Base-by-base conservation (phyloP, 2,113 vertebrate genomes). In the Lasiurus borealis region DNA sequence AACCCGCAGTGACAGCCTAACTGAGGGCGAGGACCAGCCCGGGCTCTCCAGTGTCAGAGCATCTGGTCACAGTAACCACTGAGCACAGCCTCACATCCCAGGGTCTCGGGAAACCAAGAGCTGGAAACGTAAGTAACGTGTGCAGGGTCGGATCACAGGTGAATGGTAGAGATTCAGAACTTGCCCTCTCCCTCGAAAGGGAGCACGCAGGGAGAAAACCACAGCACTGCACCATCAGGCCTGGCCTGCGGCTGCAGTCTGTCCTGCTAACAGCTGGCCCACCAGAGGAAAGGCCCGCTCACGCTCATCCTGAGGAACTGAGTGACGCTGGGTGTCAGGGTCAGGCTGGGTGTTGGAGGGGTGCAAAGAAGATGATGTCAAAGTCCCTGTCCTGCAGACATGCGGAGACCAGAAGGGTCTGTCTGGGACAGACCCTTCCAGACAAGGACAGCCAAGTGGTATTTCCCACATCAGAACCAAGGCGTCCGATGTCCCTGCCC, bases 281-380 rank as follows among this genome's bases (percentile, higher is more conserved):
- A 14, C 36, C 9, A 27, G 40, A 89, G 62, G 11, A 19, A 31
- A 27, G 46, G 40, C n/a, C 27, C 0, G 1, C 36, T 48, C 27
- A 34, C 0, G 5, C 21, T 48, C 8, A 6, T 0, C 29, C 23
- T 25, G 19, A 21, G 1, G 8, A 1, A 6, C 12, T 1, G 3
- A n/a, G 34, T 19, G 52, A 54, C 0, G 2, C 3, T 0, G 6
- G 1, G 11, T 1, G 1, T 0, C 0, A 0, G 27, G 76, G 11
- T 1, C 72, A 14, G 25, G 66, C 9, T 4, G 64, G 19, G 48
- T 13, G 2, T 5, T 16, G 2, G 13, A 15, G 80, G 13, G 52
- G 16, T 54, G 34, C 4, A 72, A 68, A 85, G 46, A 48, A 44
- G 57, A 19, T 8, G 8, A 6, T 2, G 5, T 0, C 19, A 11